Conservation (phyloP, 2,797 vertebrate genomes). For the Setipinna tenuifilis region DNA sequence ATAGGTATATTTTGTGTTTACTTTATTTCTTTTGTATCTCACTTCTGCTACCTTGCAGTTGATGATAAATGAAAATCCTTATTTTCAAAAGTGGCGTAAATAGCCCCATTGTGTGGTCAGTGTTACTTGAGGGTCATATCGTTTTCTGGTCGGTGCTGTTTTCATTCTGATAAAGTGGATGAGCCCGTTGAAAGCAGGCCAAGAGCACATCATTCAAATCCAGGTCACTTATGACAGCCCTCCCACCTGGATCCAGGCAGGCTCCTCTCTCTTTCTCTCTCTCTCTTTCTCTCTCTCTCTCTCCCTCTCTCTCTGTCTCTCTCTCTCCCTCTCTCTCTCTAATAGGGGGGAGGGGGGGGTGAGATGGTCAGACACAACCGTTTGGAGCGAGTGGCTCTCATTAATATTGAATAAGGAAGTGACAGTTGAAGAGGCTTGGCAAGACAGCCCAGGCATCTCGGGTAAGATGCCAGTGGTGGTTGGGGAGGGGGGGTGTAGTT, state of each 20-base stretch:
- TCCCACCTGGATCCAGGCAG: not conserved
- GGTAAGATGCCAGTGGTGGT: conserved; percentile 59
- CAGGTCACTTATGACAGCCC: not conserved
- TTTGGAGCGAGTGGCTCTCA: conserved; percentile 63
- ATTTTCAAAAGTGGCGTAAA: too few species aligned
- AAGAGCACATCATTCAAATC: not conserved
- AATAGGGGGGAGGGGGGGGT: conserved; percentile 33
- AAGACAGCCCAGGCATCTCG: conserved; percentile 57
- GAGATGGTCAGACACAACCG: conserved; percentile 10
- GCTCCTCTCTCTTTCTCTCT: not conserved
- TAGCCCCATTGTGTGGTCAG: too few species aligned
- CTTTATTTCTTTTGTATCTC: too few species aligned
- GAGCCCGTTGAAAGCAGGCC: not conserved
- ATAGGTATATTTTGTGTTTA: too few species aligned
- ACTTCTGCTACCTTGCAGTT: too few species aligned
- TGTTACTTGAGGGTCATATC: too few species aligned
- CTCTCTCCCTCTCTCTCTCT: not conserved
- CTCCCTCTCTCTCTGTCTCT: not conserved
- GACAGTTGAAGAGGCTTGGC: conserved; percentile 73
- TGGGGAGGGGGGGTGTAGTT: conserved; percentile 33
- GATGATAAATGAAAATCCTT: too few species aligned
- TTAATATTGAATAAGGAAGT: conserved; percentile 74
- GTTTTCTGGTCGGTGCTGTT: not conserved
- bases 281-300: not conserved
- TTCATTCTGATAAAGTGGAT: not conserved